phyloP scores from a whole-genome alignment of 2,888 invertebrate species.

The Branchellion lobata region DNA sequence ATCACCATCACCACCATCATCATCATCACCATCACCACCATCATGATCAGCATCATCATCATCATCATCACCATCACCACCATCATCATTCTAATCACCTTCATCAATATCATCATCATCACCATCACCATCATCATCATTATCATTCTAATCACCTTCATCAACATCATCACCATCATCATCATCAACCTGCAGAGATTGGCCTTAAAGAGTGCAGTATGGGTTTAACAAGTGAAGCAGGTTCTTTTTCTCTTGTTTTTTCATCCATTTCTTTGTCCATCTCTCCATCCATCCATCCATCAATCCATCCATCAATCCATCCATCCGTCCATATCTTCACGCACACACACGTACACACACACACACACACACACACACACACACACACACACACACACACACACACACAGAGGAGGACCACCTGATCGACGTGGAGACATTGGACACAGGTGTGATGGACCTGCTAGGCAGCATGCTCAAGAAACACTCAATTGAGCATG shows the following conservation, averaged over 20 bases:
- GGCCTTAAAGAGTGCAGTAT: too few species aligned
- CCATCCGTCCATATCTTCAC: too few species aligned
- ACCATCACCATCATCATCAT: not conserved
- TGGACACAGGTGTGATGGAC: not conserved
- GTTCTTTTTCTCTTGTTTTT: not conserved
- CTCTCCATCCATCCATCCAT: not conserved
- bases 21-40: not conserved
- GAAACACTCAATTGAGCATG: not conserved
- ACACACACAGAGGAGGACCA: not conserved
- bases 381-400: too few species aligned
- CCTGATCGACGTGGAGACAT: not conserved
- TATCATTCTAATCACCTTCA: not conserved
- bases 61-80: slow-evolving; percentile 8
- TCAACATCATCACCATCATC: slow-evolving; percentile 25
- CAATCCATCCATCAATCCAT: too few species aligned
- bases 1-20: not conserved
- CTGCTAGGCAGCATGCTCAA: not conserved
- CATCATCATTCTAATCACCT: not conserved
- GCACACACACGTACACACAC: too few species aligned
- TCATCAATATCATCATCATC: not conserved
- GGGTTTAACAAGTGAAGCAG: not conserved
- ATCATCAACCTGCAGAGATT: not conserved
- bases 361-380: too few species aligned
- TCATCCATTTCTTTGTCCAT: not conserved
- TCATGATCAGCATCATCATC: slow-evolving; percentile 3